Percentiles rank a stretch among this genome's conserved stretches.
phyloP scores from a whole-genome alignment of 2,113 vertebrate species.

The Corydoras sp. region DNA sequence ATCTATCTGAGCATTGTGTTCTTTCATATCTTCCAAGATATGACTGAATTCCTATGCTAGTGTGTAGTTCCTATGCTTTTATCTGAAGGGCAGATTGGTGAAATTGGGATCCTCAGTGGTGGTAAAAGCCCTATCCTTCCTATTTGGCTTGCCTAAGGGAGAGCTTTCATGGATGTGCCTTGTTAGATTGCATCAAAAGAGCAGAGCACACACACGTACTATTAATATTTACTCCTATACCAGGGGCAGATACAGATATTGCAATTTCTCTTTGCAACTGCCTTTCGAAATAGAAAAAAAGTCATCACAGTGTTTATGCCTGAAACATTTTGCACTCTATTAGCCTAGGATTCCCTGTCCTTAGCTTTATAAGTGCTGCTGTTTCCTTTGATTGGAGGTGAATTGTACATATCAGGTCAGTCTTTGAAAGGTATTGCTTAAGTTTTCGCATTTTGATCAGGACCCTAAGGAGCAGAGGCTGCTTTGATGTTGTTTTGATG shows the following conservation, averaged over 20 bases:
- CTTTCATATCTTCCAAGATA: constrained; percentile 15
- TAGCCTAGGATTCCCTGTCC: neutral
- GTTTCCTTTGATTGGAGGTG: constrained; percentile 1
- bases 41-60: constrained; percentile 29
- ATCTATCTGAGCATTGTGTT: neutral
- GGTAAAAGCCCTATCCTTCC: constrained; percentile 22
- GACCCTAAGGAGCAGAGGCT: constrained; percentile 23
- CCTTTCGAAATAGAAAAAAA: constrained; percentile 1
- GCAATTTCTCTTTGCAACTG: constrained; percentile 30
- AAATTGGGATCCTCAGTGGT: constrained; percentile 29
- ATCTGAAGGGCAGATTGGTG: constrained; percentile 42
- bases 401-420: neutral
- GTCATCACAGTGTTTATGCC: constrained; percentile 38
- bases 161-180: constrained; percentile 44
- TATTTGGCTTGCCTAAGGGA: constrained; percentile 37
- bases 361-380: neutral
- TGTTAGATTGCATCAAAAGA: constrained; percentile 50
- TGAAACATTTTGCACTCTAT: constrained; percentile 13
- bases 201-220: constrained; percentile 15
- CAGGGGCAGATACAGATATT: constrained; percentile 20
- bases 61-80: constrained; percentile 34
- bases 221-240: constrained; percentile 50
- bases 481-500: constrained; percentile 42
- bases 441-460: constrained; percentile 17
- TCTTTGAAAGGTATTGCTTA: neutral